These are phyloP conservation scores for Pachypeltis micranthus DNA, from an alignment of 1,140 invertebrate species.

Conservation along the genomic window DNA sequence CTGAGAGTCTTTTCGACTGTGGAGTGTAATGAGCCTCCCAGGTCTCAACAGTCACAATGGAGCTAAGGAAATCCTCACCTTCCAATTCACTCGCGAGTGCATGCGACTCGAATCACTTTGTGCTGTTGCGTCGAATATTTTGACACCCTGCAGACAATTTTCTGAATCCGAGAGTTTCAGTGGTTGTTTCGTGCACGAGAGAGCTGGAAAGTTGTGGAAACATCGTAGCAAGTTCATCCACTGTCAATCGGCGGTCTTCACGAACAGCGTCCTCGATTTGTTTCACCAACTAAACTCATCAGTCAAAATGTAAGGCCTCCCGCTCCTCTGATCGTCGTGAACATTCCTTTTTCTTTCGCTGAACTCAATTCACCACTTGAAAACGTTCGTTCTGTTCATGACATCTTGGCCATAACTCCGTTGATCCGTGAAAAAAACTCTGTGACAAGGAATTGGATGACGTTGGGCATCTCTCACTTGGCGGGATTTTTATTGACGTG, in stretches of 20 bases:
- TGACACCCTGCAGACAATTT: too few species aligned
- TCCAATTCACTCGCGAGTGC: not conserved
- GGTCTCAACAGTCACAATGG: not conserved
- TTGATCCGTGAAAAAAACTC: too few species aligned
- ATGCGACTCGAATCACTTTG: conserved; percentile 5
- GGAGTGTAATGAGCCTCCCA: conserved; percentile 9
- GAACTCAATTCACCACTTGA: too few species aligned
- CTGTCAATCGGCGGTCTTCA: not conserved
- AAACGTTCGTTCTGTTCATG: too few species aligned
- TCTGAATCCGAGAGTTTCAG: not conserved
- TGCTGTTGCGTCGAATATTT: conserved; percentile 13
- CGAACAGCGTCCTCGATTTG: not conserved
- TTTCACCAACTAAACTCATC: too few species aligned
- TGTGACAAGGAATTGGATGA: too few species aligned
- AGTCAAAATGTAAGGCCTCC: conserved; percentile 8
- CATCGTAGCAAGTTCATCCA: not conserved
- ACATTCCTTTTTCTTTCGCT: too few species aligned
- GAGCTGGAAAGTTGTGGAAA: not conserved
- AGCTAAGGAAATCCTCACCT: not conserved
- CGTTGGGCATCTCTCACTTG: too few species aligned
- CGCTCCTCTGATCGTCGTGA: conserved; percentile 9
- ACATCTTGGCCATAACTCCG: too few species aligned
- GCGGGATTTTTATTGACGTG: too few species aligned
- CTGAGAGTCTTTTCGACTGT: not conserved
- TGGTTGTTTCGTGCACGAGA: not conserved